These are phyloP conservation scores for Parelbella ahira DNA, from an alignment of 2,888 invertebrate genomes.

Conservation along the genomic window DNA sequence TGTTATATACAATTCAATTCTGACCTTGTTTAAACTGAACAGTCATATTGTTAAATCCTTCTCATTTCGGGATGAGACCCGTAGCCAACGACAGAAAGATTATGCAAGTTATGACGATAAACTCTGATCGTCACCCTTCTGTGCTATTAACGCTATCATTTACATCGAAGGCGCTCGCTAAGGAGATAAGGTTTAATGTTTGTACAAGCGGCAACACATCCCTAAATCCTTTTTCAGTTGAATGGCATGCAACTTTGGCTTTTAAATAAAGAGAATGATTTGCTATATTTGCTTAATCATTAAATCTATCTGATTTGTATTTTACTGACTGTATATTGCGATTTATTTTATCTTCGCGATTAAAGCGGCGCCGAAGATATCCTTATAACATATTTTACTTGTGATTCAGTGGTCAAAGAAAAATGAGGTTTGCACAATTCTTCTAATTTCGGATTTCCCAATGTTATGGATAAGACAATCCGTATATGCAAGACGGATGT, in stretches of 20 bases:
- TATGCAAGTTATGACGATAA: too few relatives aligned
- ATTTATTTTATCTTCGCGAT: constrained; percentile 29
- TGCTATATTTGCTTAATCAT: constrained; percentile 7
- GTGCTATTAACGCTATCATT: constrained; percentile 17
- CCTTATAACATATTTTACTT: constrained; percentile 33
- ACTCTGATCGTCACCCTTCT: too few relatives aligned
- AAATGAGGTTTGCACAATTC: not conserved
- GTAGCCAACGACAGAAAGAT: too few relatives aligned
- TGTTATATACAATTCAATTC: too few relatives aligned
- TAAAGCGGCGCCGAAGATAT: constrained; percentile 37
- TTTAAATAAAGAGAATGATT: constrained; percentile 15
- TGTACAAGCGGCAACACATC: constrained; percentile 19
- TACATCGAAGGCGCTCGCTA: constrained; percentile 20
- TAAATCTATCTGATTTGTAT: too few relatives aligned
- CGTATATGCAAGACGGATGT: too few relatives aligned
- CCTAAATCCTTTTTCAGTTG: not conserved
- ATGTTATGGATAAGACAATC: not conserved
- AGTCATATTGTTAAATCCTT: too few relatives aligned
- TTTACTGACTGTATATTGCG: constrained; percentile 10
- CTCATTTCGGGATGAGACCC: too few relatives aligned
- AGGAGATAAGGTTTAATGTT: constrained; percentile 16
- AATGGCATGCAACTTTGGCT: constrained; percentile 18
- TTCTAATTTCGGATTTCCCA: not conserved
- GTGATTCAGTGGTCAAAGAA: constrained; percentile 32
- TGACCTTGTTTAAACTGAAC: too few relatives aligned